These are phyloP conservation scores for Condylostylus longicornis DNA, from an alignment of 1,140 invertebrate genomes.

Conservation along the genomic window DNA sequence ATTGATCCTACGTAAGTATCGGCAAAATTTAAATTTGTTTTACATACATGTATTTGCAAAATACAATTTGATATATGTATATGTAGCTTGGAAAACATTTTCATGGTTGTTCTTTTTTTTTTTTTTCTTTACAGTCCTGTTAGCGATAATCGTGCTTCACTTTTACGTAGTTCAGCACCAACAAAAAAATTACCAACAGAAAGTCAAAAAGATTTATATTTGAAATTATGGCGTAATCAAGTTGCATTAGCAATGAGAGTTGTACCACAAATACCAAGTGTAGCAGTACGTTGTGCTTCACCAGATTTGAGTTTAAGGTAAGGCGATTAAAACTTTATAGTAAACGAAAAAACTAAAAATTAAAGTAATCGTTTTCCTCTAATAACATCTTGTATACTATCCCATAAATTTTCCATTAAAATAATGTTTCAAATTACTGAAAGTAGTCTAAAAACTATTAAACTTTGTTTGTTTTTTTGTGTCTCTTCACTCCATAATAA, in stretches of 20 bases:
- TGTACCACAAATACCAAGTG: constrained; percentile 67
- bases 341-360: background rate
- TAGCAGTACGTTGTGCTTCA: constrained; percentile 74
- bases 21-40: background rate
- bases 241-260: constrained; percentile 87
- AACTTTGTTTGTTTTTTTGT: too few species aligned
- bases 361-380: too few species aligned
- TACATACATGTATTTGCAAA: background rate
- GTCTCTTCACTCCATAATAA: too few species aligned
- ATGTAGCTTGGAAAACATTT: constrained; percentile 2
- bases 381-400: too few species aligned
- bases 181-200: constrained; percentile 56
- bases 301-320: constrained; percentile 83
- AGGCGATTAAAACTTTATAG: constrained; percentile 11
- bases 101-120: constrained; percentile 5
- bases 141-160: constrained; percentile 87
- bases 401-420: too few species aligned
- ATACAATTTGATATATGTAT: background rate
- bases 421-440: too few species aligned
- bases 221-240: constrained; percentile 88
- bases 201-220: constrained; percentile 74
- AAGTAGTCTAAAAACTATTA: too few species aligned
- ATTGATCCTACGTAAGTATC: constrained; percentile 83
- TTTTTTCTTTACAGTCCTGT: constrained; percentile 56
- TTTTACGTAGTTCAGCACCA: constrained; percentile 60